Percentiles rank a stretch among this genome's conserved stretches.
Evolutionary conservation across 2,888 invertebrate genomes (phyloP).

Genomic region (Melanotus villosus): DNA sequence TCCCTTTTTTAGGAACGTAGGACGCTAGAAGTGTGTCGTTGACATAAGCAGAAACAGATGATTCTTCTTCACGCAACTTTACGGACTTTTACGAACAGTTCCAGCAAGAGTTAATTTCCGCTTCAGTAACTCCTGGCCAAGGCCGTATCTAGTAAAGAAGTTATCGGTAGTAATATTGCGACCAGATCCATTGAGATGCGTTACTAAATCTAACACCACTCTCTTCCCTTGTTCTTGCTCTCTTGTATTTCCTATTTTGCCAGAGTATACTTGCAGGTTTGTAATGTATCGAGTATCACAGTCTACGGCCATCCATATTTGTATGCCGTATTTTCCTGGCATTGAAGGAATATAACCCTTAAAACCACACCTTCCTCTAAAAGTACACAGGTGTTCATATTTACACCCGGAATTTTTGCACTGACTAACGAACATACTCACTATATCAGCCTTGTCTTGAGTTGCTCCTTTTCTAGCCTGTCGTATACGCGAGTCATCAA

Average conservation of each 20-base stretch:
- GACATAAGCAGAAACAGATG: constrained; percentile 7
- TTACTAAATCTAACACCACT: constrained; percentile 6
- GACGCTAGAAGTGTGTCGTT: constrained; percentile 25
- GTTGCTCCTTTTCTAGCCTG: no score
- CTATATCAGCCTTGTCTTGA: neutral
- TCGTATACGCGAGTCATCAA: no score
- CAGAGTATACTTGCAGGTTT: neutral
- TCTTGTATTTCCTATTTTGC: neutral
- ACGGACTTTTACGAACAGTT: neutral
- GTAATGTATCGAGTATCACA: no score
- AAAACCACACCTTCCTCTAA: neutral
- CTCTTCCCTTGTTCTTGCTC: neutral
- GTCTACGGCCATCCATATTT: neutral
- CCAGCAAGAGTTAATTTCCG: neutral
- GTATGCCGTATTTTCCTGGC: neutral
- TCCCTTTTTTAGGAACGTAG: constrained; percentile 27
- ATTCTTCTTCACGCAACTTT: constrained; percentile 6
- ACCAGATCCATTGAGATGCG: neutral
- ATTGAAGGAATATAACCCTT: neutral
- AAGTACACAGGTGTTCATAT: neutral
- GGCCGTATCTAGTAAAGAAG: neutral
- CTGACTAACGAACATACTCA: constrained; percentile 1
- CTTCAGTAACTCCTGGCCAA: constrained; percentile 1
- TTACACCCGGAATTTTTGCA: neutral
- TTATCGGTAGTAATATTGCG: constrained; percentile 6